A percentile compares a stretch with the other conserved stretches of the same genome.
These are phyloP conservation scores for Cepaea hortensis DNA, from an alignment of 2,888 invertebrate genomes.

Conservation along the genomic window DNA sequence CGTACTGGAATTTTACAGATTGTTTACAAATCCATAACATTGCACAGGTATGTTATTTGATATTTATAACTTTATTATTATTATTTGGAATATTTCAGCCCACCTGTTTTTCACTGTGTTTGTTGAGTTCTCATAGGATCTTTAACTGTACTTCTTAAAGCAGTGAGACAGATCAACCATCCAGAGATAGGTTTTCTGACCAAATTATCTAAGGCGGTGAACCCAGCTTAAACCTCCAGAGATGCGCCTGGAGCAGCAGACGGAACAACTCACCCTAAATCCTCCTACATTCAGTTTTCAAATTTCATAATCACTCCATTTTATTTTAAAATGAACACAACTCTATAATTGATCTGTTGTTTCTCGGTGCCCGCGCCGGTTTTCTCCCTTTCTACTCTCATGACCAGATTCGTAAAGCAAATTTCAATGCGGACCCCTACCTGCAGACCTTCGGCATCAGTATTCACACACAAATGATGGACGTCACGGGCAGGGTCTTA, in stretches of 20 bases:
- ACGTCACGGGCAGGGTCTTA: conserved; percentile 96
- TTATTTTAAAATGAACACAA: background rate
- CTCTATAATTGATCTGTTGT: conserved; percentile 5
- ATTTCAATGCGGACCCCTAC: conserved; percentile 98
- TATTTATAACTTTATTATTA: background rate
- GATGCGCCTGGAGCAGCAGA: background rate
- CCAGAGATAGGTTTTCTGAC: background rate
- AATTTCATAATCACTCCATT: conserved; percentile 16
- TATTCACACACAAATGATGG: conserved; percentile 99
- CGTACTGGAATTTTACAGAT: background rate
- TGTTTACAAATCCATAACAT: background rate
- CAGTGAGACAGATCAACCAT: too few species aligned
- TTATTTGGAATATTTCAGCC: background rate
- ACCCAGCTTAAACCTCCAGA: background rate
- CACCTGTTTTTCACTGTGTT: background rate
- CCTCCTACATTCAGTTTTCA: too few species aligned
- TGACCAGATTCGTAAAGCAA: conserved; percentile 87
- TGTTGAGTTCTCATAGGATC: background rate
- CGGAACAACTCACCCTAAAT: background rate
- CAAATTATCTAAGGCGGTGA: too few species aligned
- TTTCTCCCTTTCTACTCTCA: conserved; percentile 23
- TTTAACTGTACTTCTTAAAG: background rate
- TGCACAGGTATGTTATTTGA: background rate
- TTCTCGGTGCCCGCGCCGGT: conserved; percentile 36
- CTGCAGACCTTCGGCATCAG: conserved; percentile 98